Conservation (phyloP, 2,797 vertebrate genomes). For the Erpetoichthys calabaricus region DNA sequence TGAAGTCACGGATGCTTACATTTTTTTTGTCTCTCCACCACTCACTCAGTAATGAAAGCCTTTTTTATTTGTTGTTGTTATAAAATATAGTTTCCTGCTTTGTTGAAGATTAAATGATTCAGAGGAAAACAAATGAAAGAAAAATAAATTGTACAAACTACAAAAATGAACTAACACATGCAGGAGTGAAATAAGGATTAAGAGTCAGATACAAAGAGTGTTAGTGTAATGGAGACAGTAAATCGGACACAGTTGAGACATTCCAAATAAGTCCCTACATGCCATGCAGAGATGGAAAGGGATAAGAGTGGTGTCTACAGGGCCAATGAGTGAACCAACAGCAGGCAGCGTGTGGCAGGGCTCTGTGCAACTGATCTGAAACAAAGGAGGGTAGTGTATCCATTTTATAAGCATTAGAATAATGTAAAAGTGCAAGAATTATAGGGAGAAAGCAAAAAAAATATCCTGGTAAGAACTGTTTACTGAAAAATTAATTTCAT, state of each 20-base stretch:
- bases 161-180: slow-evolving; percentile 21
- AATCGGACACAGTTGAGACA: slow-evolving; percentile 29
- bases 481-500: slow-evolving; percentile 23
- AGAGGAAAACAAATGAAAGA: slow-evolving; percentile 19
- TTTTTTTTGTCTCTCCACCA: no score
- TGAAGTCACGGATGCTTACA: no score
- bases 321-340: background rate
- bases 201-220: slow-evolving; percentile 19
- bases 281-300: slow-evolving; percentile 30
- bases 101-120: background rate
- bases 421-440: slow-evolving; percentile 12
- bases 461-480: slow-evolving; percentile 14
- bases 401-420: slow-evolving; percentile 17
- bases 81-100: no score
- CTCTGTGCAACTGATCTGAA: no score
- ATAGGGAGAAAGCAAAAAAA: slow-evolving; percentile 7
- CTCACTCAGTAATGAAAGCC: no score
- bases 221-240: slow-evolving; percentile 34
- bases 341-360: background rate
- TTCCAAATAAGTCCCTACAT: slow-evolving; percentile 28
- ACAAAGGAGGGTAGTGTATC: slow-evolving; percentile 10
- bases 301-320: background rate
- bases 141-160: slow-evolving; percentile 30
- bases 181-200: slow-evolving; percentile 13
- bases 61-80: no score